Conservation (phyloP, 2,797 vertebrate genomes). For the Mus caroli region DNA sequence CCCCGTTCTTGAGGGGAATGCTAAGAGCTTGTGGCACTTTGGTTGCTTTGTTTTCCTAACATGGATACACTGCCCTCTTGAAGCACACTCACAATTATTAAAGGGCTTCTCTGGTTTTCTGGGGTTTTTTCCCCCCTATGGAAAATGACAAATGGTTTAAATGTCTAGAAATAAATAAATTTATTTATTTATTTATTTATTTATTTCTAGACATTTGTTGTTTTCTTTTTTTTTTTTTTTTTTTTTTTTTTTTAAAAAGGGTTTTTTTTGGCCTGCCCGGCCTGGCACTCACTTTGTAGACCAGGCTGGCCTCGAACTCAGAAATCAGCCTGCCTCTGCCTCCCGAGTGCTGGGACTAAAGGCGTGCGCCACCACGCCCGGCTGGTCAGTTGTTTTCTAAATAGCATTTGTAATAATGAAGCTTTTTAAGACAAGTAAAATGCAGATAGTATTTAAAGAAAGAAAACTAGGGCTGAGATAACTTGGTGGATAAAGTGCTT, state of each 20-base stretch:
- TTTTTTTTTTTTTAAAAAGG: too few species aligned
- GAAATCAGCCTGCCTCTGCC: too few species aligned
- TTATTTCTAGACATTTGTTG: too few species aligned
- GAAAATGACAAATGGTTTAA: background rate
- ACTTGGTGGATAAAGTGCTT: background rate
- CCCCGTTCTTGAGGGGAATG: background rate
- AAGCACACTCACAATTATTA: background rate
- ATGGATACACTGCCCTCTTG: background rate
- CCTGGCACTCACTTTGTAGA: too few species aligned
- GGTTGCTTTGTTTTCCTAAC: conserved; percentile 9
- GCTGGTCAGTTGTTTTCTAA: background rate
- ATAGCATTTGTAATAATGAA: background rate
- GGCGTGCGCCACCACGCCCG: too few species aligned
- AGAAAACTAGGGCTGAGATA: background rate
- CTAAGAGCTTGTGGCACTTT: background rate
- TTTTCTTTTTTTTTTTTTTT: too few species aligned
- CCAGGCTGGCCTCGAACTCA: too few species aligned
- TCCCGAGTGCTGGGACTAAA: too few species aligned
- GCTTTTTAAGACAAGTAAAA: conserved; percentile 46
- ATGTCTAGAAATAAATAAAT: too few species aligned
- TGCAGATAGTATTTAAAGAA: conserved; percentile 32
- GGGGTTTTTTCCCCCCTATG: background rate
- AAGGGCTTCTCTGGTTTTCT: background rate
- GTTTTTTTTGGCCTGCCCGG: too few species aligned
- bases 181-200: too few species aligned